A percentile compares a stretch with the other conserved stretches of the same genome.
Evolutionary conservation across 2,888 invertebrate species (phyloP).

Genomic region (Coecobrya sp.): DNA sequence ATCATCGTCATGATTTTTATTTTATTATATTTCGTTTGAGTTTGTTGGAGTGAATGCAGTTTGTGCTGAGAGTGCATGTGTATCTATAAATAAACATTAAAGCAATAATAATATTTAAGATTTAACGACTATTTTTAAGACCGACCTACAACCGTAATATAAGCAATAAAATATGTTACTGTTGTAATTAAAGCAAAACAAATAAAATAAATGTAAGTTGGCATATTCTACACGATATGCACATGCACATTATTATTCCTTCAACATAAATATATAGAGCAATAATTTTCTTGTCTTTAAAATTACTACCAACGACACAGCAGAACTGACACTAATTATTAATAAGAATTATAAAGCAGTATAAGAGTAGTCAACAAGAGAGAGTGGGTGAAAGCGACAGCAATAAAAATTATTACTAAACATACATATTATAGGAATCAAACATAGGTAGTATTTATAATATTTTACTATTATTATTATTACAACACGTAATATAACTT

Average conservation of each 20-base stretch:
- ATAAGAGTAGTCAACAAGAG: neutral
- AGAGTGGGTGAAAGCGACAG: neutral
- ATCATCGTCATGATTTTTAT: neutral
- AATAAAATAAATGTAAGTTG: neutral
- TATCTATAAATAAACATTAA: constrained; percentile 37
- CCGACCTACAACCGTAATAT: neutral
- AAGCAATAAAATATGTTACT: neutral
- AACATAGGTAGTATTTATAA: neutral
- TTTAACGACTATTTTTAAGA: constrained; percentile 60
- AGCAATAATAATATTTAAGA: constrained; percentile 73
- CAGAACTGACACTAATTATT: constrained; percentile 63
- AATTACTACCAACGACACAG: neutral
- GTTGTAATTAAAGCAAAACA: neutral
- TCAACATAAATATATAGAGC: constrained; percentile 35
- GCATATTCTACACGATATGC: neutral
- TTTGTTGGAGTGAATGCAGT: constrained; percentile 39
- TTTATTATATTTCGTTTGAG: neutral
- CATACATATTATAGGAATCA: neutral
- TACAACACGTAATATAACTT: constrained; percentile 43
- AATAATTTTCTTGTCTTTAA: constrained; percentile 71
- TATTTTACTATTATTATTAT: constrained; percentile 17
- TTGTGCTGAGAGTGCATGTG: neutral
- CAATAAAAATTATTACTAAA: neutral
- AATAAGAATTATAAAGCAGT: neutral
- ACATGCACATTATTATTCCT: neutral